Evolutionary conservation across 53 echinoderm and acorn worm species (phyloP).

Genomic region (Hippasteria phrygiana): DNA sequence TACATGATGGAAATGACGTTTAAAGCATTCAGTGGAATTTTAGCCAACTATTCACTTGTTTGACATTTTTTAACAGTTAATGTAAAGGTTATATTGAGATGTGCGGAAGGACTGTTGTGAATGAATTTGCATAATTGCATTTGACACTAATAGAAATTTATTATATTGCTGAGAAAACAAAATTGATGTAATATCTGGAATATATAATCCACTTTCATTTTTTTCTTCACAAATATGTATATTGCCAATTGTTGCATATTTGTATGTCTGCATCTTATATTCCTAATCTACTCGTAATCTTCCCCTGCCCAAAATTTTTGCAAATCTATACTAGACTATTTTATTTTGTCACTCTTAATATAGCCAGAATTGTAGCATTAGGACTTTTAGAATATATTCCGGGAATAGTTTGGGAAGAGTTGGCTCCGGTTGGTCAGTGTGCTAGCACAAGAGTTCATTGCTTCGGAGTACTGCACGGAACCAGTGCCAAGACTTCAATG

Average conservation of each 20-base stretch:
- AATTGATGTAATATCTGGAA: conserved; percentile 34
- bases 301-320: conserved; percentile 21
- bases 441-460: conserved; percentile 4
- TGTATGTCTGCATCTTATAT: conserved; percentile 24
- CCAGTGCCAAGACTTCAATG: neutral
- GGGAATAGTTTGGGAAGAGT: conserved; percentile 1
- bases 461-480: neutral
- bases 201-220: conserved; percentile 26
- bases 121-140: conserved; percentile 45
- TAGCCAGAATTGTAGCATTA: conserved; percentile 28
- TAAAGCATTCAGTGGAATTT: neutral
- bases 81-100: conserved; percentile 47
- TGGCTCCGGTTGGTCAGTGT: conserved; percentile 44
- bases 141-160: conserved; percentile 25
- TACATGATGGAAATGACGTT: neutral
- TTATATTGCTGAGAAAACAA: neutral
- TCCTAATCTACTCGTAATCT: neutral
- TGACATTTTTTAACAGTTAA: conserved; percentile 19
- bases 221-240: neutral
- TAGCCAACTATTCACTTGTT: conserved; percentile 32
- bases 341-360: conserved; percentile 24
- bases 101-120: conserved; percentile 6
- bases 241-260: conserved; percentile 32
- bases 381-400: conserved; percentile 4
- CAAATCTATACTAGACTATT: neutral